Evolutionary conservation across 2,797 vertebrate species (phyloP).

Genomic region (Ispidina picta): DNA sequence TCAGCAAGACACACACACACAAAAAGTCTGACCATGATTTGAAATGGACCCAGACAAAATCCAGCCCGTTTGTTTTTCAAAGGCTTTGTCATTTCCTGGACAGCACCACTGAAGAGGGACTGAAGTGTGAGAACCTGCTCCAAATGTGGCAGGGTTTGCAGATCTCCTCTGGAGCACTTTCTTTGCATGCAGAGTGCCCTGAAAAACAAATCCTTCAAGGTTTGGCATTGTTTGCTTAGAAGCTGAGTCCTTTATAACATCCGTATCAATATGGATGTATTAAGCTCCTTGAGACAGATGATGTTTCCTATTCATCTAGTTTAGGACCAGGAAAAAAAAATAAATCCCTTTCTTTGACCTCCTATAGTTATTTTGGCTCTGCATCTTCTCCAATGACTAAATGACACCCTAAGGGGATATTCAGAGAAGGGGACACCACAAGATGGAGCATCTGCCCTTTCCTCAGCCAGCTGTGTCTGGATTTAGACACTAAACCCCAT

Average conservation of each 20-base stretch:
- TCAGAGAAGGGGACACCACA: background rate
- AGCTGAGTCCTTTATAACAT: background rate
- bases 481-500: background rate
- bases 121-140: background rate
- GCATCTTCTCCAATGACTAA: background rate
- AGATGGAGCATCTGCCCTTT: background rate
- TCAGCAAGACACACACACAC: background rate
- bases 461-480: background rate
- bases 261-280: background rate
- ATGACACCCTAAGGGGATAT: background rate
- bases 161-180: background rate
- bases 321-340: background rate
- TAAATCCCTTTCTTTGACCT: background rate
- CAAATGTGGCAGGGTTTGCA: background rate
- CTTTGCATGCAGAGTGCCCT: background rate
- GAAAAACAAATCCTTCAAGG: background rate
- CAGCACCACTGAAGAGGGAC: background rate
- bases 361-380: background rate
- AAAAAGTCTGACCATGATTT: background rate
- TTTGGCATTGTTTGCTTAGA: background rate
- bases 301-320: background rate
- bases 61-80: background rate
- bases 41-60: background rate
- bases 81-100: constrained; percentile 37
- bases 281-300: background rate